Conservation (phyloP, 2,888 invertebrate genomes). For the Stenodera caucasica region DNA sequence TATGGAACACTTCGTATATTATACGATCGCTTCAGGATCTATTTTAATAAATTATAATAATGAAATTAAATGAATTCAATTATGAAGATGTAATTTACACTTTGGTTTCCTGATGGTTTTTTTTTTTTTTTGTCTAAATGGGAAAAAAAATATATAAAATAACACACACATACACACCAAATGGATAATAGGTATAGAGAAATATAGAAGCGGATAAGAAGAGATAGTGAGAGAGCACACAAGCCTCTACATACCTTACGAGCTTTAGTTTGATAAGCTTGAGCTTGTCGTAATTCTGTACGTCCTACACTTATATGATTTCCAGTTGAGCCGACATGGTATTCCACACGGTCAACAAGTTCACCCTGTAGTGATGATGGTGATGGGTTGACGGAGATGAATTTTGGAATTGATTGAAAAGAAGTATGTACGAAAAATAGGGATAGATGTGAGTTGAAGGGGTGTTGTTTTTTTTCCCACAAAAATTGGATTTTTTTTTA, state of each 20-base stretch:
- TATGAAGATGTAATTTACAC: conserved; percentile 22
- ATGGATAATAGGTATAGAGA: conserved; percentile 5
- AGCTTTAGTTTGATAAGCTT: conserved; percentile 83
- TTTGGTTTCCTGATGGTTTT: not conserved
- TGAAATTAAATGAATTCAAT: conserved; percentile 12
- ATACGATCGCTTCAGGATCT: conserved; percentile 2
- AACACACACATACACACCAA: not conserved
- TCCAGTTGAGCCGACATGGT: conserved; percentile 84
- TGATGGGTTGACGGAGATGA: no score
- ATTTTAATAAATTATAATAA: conserved; percentile 19
- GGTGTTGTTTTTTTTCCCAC: no score
- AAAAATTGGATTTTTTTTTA: not conserved
- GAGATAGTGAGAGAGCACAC: conserved; percentile 21
- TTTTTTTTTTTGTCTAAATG: not conserved
- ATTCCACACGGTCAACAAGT: conserved; percentile 92
- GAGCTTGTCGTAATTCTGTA: conserved; percentile 75
- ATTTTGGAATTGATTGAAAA: conserved; percentile 21
- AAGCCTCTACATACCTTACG: conserved; percentile 72
- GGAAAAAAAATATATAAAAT: no score
- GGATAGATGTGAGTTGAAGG: conserved; percentile 22
- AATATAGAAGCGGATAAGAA: not conserved
- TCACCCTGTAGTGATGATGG: conserved; percentile 73
- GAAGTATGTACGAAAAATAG: conserved; percentile 29
- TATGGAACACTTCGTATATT: no score
- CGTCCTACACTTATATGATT: conserved; percentile 83